These are phyloP conservation scores for Heloderma charlesbogerti DNA, from an alignment of 2,113 vertebrate species.

Conservation along the genomic window DNA sequence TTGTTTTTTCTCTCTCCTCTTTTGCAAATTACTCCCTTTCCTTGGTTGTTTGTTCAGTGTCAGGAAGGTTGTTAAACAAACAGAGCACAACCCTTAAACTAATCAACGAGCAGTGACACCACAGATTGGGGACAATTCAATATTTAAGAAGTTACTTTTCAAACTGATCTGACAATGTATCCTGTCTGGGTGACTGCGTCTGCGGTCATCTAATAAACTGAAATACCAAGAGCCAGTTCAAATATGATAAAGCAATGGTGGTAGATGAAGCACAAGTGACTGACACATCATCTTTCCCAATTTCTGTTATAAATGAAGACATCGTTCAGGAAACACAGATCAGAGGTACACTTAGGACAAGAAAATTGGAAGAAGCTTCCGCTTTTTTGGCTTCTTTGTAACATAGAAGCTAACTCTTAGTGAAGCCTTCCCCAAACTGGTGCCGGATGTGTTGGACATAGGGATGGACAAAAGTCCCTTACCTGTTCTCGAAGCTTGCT, in stretches of 20 bases:
- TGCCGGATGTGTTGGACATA: too few relatives aligned
- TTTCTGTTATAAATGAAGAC: not conserved
- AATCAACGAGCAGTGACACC: constrained; percentile 72
- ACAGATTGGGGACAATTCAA: constrained; percentile 69
- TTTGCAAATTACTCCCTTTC: constrained; percentile 80
- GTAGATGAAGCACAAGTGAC: not conserved
- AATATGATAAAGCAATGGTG: not conserved
- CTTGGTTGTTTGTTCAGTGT: constrained; percentile 81
- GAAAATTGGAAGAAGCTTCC: not conserved
- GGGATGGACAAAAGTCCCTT: too few relatives aligned
- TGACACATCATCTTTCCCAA: too few relatives aligned
- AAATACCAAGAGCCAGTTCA: constrained; percentile 33
- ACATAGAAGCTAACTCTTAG: not conserved
- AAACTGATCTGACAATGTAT: constrained; percentile 70
- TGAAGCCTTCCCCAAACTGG: too few relatives aligned
- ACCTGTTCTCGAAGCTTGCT: too few relatives aligned
- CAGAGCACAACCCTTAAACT: constrained; percentile 75
- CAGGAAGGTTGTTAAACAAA: constrained; percentile 82
- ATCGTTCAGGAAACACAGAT: not conserved
- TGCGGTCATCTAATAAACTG: constrained; percentile 11
- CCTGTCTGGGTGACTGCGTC: constrained; percentile 22
- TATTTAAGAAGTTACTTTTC: constrained; percentile 77
- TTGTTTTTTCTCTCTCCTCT: constrained; percentile 77
- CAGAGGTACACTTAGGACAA: too few relatives aligned
- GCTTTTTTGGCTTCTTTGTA: not conserved